Evolutionary conservation across 37 sponge, comb jelly and placozoan genomes (phyloP), one percentile per base, ranked within the genome.

Genomic region (Beroe forskalii): DNA sequence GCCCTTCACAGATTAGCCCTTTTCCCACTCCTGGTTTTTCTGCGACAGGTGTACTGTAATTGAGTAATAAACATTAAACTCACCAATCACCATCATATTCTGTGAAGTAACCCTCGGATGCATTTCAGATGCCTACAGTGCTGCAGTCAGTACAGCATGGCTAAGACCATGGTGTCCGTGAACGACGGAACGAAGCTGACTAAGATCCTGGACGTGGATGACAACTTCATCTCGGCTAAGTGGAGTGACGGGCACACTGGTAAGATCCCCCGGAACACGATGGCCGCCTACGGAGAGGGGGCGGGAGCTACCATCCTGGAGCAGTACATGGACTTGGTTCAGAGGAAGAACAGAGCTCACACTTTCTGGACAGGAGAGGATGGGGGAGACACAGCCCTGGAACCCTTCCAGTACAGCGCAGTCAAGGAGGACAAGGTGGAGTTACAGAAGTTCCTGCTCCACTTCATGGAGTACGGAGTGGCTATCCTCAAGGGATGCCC

Each of bases 171-270:
- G 55, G 55, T 48, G 55, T 48, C 55, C 55, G 55, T 48, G 55
- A 48, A 48, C 12, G 55, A 48, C 55, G 55, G 55, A 48, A 48
- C 12, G 12, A 6, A 48, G 55, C 55, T 48, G 12, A 48, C 55
- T 48, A 48, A 48, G 12, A 48, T 48, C 55, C 55, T 48, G 55
- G 55, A 48, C 12, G 55, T 48, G 12, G 55, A 48, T 12, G 55
- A 48, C 55, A 12, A 48, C 12, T 48, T 48, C 55, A 48, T 48
- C 55, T 48, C 55, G 6, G 55, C 55, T 12, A 64, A 64, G 66
- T 64, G 66, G 66, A 64, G 66, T 64, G 66, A 64, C 17, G 66
- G 66, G 14, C 66, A 64, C 31, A 27, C 25, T 23, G 66, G 66
- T 23, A 23, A 30, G 6, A 64, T 64, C 66, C 30, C 66, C 4